These are phyloP conservation scores for Parazoanthus darwini DNA, from an alignment of 92 coral and sea anemone genomes.

Conservation along the genomic window DNA sequence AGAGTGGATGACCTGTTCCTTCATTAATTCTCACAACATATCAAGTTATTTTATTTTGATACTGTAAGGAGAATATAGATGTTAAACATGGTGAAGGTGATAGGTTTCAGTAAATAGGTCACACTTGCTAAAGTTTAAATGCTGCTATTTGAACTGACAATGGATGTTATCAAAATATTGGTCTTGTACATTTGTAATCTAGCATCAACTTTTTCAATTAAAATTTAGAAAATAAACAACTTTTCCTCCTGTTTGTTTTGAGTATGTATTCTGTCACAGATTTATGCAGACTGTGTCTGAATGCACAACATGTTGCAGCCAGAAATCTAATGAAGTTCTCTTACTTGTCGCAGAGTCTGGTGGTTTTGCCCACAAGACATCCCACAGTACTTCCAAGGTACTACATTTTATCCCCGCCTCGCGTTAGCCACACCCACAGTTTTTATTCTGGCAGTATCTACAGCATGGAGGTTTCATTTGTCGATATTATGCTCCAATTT, in stretches of 20 bases:
- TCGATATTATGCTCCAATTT: neutral
- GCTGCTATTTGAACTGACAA: neutral
- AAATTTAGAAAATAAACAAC: constrained; percentile 29
- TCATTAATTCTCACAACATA: too few relatives aligned
- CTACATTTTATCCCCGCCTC: constrained; percentile 33
- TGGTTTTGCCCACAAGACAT: constrained; percentile 89
- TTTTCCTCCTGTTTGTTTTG: constrained; percentile 27
- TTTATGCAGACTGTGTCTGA: neutral
- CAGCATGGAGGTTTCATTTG: neutral
- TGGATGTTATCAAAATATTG: neutral
- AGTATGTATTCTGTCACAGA: neutral
- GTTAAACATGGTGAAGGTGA: too few relatives aligned
- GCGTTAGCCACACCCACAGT: neutral
- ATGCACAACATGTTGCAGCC: neutral
- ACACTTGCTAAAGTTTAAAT: neutral
- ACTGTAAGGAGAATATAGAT: too few relatives aligned
- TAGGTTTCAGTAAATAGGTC: neutral
- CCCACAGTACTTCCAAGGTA: constrained; percentile 88
- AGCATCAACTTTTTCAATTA: constrained; percentile 33
- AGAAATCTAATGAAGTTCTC: constrained; percentile 83
- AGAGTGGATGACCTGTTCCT: too few relatives aligned
- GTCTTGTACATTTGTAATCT: constrained; percentile 40
- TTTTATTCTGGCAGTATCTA: constrained; percentile 1
- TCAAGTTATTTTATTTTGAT: too few relatives aligned
- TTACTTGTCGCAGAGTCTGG: constrained; percentile 92